Evolutionary conservation across 2,888 invertebrate species (phyloP), one percentile per base, ranked within the genome.

Genomic region (Brachynemurus nebulosus): DNA sequence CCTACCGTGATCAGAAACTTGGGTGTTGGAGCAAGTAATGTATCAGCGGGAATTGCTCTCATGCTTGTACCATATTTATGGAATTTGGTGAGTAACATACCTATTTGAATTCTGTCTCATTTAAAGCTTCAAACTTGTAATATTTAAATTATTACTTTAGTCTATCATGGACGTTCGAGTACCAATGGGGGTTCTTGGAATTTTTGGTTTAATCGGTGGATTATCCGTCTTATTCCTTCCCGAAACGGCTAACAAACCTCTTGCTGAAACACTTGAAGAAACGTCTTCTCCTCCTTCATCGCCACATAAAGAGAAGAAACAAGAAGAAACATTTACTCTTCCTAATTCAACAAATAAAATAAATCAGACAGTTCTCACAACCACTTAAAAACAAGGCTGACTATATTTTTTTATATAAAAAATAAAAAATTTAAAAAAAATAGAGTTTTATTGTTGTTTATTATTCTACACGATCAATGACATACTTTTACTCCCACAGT

Each of bases 1-100:
- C 86, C 86, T 1, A 88, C 86, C 0, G 76, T 81, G 4, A 74
- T 85, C 3, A 69, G 86, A 50, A 86, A 86, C 59, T 77, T 81
- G 27, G 85, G 83, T 1, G 76, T 86, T 54, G 86, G 66, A 4
- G 80, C 79, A 3, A 82, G 81, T 54, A 85, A 86, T 58, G 72
- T 83, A 41, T 72, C 83, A 2, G 82, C 84, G 2, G 82, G 86
- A 11, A 61, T 84, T 38, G 85, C 83, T 12, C 66, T 86, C 36
- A 81, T 85, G 65, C 66, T 74, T 34, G 81, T 85, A 39, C 86
- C 86, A 5, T 85, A 84, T 62, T 66, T 86, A 51, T 85, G 83
- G 71, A 71, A 77, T 59, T 62, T 83, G 74, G 84, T 83, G 63
- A 72, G 74, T 63, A 11, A 27, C 27, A 27, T n/a, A n/a, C n/a